Evolutionary conservation across 2,888 invertebrate genomes (phyloP).

Genomic region (Drosophila rellima): DNA sequence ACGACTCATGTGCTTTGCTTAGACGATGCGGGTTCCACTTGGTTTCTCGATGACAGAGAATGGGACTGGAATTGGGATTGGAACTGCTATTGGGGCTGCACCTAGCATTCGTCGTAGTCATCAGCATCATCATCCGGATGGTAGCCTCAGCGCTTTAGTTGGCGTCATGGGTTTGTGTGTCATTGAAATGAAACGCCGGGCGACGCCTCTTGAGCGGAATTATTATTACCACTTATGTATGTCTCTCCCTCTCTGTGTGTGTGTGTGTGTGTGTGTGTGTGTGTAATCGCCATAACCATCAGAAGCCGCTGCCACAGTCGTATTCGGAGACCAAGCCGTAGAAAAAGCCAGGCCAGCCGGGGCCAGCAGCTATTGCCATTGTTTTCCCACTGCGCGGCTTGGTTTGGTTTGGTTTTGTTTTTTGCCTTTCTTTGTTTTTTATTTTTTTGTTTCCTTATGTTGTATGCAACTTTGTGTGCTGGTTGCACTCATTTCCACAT

Average conservation of each 20-base stretch:
- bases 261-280: conserved; percentile 10
- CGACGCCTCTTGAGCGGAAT: conserved; percentile 84
- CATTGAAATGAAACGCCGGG: conserved; percentile 84
- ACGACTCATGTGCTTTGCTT: conserved; percentile 45
- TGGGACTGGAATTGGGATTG: not conserved
- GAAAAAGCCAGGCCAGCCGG: conserved; percentile 40
- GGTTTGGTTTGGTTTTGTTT: conserved; percentile 55
- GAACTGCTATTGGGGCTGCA: conserved; percentile 42
- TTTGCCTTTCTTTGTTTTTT: conserved; percentile 19
- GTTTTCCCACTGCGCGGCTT: conserved; percentile 68
- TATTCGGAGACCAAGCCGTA: conserved; percentile 24
- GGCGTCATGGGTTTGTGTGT: conserved; percentile 75
- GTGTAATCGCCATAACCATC: conserved; percentile 53
- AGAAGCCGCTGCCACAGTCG: conserved; percentile 48
- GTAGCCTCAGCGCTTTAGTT: conserved; percentile 56
- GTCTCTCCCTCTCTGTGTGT: conserved; percentile 16
- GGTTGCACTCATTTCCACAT: conserved; percentile 79
- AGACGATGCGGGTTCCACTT: conserved; percentile 65
- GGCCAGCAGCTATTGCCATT: conserved; percentile 64
- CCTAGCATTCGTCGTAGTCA: conserved; percentile 53
- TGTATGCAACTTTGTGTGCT: conserved; percentile 70
- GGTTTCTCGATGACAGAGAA: conserved; percentile 54
- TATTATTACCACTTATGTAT: conserved; percentile 83
- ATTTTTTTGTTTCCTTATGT: conserved; percentile 40
- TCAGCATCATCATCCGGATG: conserved; percentile 33